These are phyloP conservation scores for Battus philenor DNA, from an alignment of 1,140 invertebrate species.

Conservation along the genomic window DNA sequence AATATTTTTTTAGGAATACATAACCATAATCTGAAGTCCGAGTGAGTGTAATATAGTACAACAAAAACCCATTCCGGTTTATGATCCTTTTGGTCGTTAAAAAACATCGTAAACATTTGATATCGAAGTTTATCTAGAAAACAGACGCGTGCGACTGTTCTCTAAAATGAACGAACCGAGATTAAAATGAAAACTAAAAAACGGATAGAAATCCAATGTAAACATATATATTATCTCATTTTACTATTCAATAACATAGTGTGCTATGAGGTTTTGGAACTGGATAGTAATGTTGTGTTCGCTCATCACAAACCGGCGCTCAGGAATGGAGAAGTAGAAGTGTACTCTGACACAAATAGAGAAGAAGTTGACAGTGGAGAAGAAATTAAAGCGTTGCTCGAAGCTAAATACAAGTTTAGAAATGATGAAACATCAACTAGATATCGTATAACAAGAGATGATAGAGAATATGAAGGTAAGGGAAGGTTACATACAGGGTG, in stretches of 20 bases:
- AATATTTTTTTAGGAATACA: no score
- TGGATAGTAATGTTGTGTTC: no score
- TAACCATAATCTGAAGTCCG: no score
- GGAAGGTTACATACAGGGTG: no score
- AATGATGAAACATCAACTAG: slow-evolving; percentile 50
- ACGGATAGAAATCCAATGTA: no score
- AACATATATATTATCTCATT: no score
- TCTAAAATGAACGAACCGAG: no score
- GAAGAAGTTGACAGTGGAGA: slow-evolving; percentile 22
- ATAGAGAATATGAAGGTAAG: slow-evolving; percentile 29
- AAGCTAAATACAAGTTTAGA: slow-evolving; percentile 52
- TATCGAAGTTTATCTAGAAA: no score
- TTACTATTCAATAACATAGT: no score
- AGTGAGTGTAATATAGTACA: no score
- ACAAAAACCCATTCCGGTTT: slow-evolving; percentile 17
- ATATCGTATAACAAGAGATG: slow-evolving; percentile 36
- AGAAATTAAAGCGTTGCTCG: slow-evolving; percentile 41
- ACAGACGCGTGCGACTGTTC: not conserved
- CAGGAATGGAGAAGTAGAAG: not conserved
- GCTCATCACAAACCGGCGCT: not conserved
- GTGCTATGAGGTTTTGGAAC: no score
- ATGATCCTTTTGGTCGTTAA: slow-evolving; percentile 16
- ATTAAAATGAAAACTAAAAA: no score
- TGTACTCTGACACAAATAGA: slow-evolving; percentile 6
- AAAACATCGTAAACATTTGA: slow-evolving; percentile 6